Evolutionary conservation across 2,797 vertebrate species (phyloP), one percentile per base, ranked within the genome.

Genomic region (Hylomyscus alleni): DNA sequence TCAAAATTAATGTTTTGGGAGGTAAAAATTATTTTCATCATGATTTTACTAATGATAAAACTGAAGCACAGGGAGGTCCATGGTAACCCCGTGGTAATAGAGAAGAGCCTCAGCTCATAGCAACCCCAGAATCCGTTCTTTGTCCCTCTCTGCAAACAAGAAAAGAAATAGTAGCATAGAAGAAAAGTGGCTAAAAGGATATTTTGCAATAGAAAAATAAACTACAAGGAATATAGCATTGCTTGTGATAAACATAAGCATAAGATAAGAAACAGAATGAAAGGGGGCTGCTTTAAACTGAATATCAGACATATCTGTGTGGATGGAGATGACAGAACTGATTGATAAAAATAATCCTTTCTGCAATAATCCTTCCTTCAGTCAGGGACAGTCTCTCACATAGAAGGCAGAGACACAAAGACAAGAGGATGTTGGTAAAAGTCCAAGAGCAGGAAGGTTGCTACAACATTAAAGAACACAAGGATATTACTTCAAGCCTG

Each of bases 31-130:
- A 58, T 8, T 86, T 78, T 86, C 76, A 91, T 92, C 47, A 9
- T 85, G 91, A 6, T 65, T 88, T 95, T 92, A 31, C 69, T 94
- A 78, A 69, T 56, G 52, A 69, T 76, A 13, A 76, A 75, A 84
- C n/a, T 17, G 13, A 92, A 95, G 31, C 9, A 10, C 0, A 47
- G 22, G 12, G 34, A 29, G 10, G 31, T 78, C 44, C n/a, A 0
- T 29, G 8, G 26, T 90, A 50, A 67, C 2, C 13, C 37, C 69
- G 19, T 54, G 86, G 6, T 17, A 37, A 13, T 22, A 80, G 73
- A 75, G 24, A 85, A 8, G 19, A 19, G 0, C 22, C 85, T 94
- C 77, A 65, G 82, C 2, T n/a, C n/a, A 82, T 60, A 19, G 14
- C 69, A 62, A 37, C 6, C 93, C 40, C 26, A 83, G 37, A 54